Evolutionary conservation across 1,140 invertebrate species (phyloP).

Genomic region (Brachionus angularis): DNA sequence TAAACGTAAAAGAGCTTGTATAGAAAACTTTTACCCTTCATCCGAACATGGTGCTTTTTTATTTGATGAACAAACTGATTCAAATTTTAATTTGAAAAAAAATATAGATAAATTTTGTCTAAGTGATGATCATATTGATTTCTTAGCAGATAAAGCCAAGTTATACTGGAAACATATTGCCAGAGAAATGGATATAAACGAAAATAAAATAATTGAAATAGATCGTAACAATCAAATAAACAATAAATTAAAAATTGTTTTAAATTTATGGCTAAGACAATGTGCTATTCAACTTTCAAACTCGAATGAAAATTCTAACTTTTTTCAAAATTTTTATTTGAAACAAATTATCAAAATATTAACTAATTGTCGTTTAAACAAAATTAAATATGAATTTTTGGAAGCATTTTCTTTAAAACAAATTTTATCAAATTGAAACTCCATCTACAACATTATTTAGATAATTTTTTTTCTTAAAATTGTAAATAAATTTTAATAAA

Average conservation of each 20-base stretch:
- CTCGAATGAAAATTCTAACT: too few species aligned
- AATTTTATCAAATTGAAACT: not conserved
- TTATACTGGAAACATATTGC: constrained; percentile 38
- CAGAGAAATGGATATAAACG: constrained; percentile 36
- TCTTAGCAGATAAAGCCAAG: constrained; percentile 1
- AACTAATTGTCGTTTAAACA: constrained; percentile 10
- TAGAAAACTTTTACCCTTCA: constrained; percentile 18
- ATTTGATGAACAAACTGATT: constrained; percentile 11
- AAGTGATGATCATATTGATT: not conserved
- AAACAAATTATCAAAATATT: constrained; percentile 22
- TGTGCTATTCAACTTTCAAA: too few species aligned
- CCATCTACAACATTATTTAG: too few species aligned
- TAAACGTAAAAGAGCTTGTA: not conserved
- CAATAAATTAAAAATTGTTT: not conserved
- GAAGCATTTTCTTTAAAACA: not conserved
- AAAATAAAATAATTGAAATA: constrained; percentile 23
- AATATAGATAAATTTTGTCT: not conserved
- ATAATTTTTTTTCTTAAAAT: not conserved
- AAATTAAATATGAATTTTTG: constrained; percentile 16
- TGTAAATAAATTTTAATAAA: not conserved
- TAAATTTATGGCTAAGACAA: not conserved
- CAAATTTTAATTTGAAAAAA: constrained; percentile 7
- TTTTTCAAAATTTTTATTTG: too few species aligned
- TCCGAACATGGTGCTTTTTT: too few species aligned
- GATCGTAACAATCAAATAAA: not conserved